Evolutionary conservation across 2,113 vertebrate genomes (phyloP).

Genomic region (Eurypyga helias): DNA sequence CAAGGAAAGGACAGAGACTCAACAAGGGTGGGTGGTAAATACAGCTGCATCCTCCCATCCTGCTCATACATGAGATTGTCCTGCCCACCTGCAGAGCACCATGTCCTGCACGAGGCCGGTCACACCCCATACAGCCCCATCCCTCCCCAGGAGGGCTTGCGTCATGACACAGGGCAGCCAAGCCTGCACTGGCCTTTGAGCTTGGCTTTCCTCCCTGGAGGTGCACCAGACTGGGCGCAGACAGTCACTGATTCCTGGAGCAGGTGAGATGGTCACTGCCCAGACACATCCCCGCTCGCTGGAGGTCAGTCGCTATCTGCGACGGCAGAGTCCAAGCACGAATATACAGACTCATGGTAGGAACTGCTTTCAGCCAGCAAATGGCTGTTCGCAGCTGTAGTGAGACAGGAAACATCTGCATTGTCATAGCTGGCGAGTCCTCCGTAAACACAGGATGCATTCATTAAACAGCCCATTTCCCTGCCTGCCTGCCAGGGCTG

Average conservation of each 20-base stretch:
- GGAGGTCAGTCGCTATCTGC: neutral
- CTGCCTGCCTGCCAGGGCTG: neutral
- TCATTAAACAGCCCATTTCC: neutral
- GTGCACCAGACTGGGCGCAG: neutral
- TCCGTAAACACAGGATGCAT: slow-evolving; percentile 14
- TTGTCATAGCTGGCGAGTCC: neutral
- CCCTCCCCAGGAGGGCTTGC: neutral
- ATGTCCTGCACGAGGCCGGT: neutral
- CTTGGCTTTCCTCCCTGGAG: neutral
- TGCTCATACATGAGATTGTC: neutral
- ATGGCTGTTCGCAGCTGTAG: neutral
- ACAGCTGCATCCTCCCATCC: neutral
- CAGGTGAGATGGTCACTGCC: neutral
- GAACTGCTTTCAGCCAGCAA: neutral
- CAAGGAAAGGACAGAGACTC: neutral
- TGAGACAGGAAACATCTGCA: slow-evolving; percentile 66
- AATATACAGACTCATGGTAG: neutral
- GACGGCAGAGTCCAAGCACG: rapidly evolving
- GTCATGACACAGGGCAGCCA: neutral
- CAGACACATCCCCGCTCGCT: rapidly evolving
- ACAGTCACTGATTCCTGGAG: neutral
- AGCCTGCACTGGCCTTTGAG: neutral
- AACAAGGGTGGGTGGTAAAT: neutral
- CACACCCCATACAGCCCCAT: rapidly evolving
- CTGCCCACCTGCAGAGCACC: neutral